Evolutionary conservation across 2,797 vertebrate genomes (phyloP).

Genomic region (Odontamblyopus lacepedii): DNA sequence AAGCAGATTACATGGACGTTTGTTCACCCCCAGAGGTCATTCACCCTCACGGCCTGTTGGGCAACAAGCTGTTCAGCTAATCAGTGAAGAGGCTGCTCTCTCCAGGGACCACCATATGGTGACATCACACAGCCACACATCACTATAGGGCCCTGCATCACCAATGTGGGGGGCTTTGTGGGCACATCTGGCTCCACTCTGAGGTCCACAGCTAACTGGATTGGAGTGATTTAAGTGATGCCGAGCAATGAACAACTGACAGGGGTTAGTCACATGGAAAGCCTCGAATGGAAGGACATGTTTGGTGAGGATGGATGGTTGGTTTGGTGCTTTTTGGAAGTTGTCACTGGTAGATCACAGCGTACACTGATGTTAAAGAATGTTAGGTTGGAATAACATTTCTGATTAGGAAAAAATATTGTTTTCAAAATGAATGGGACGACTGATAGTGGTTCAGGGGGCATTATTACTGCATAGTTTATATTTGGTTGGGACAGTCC

Average conservation of each 20-base stretch:
- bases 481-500: neutral
- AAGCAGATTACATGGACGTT: slow-evolving; percentile 58
- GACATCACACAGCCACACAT: slow-evolving; percentile 45
- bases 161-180: slow-evolving; percentile 19
- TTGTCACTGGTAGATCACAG: neutral
- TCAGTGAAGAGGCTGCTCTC: slow-evolving; percentile 58
- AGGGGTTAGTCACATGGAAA: neutral
- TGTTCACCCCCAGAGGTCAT: slow-evolving; percentile 60
- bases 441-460: too few relatives aligned
- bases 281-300: neutral
- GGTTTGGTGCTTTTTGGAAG: neutral
- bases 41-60: slow-evolving; percentile 55
- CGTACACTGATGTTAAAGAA: neutral
- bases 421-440: too few relatives aligned
- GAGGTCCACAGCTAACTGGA: slow-evolving; percentile 16
- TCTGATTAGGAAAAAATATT: neutral
- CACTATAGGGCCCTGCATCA: slow-evolving; percentile 18
- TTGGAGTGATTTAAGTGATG: slow-evolving; percentile 13
- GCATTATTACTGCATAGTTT: neutral
- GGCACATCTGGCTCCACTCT: slow-evolving; percentile 32
- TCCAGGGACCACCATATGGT: slow-evolving; percentile 54
- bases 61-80: slow-evolving; percentile 68
- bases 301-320: neutral
- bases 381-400: neutral
- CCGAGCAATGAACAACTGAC: neutral